A percentile compares a stretch with the other conserved stretches of the same genome.
Conservation (phyloP, 2,888 invertebrate species). For the Adelognathus sp. region DNA sequence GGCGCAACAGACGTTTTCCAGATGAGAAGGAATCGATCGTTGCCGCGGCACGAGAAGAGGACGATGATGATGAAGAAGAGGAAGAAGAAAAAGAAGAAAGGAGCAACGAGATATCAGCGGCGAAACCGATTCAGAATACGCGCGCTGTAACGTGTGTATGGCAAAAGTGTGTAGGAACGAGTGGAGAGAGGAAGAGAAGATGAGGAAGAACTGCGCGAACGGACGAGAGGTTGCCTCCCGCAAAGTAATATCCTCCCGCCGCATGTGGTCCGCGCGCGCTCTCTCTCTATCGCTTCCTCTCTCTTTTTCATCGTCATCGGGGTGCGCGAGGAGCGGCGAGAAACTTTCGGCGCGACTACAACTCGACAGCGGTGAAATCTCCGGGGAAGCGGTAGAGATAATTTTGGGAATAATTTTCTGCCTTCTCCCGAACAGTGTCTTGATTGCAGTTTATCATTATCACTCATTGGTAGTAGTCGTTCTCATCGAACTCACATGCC, state of each 20-base stretch:
- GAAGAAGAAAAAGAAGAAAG: slow-evolving; percentile 24
- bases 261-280: slow-evolving; percentile 72
- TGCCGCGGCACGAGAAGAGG: slow-evolving; percentile 13
- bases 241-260: slow-evolving; percentile 78
- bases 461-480: too few relatives aligned
- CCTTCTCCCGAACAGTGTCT: slow-evolving; percentile 44
- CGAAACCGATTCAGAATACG: slow-evolving; percentile 54
- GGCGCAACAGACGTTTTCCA: slow-evolving; percentile 35
- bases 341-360: slow-evolving; percentile 38
- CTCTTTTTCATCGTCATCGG: slow-evolving; percentile 22
- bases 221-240: slow-evolving; percentile 68
- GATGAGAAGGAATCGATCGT: slow-evolving; percentile 6
- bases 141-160: slow-evolving; percentile 44
- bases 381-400: not conserved
- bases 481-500: too few relatives aligned
- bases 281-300: slow-evolving; percentile 17
- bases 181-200: slow-evolving; percentile 31
- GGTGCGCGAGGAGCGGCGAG: slow-evolving; percentile 22
- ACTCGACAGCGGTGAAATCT: slow-evolving; percentile 2
- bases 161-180: slow-evolving; percentile 36
- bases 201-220: slow-evolving; percentile 41
- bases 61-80: slow-evolving; percentile 49
- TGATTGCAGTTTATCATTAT: slow-evolving; percentile 49
- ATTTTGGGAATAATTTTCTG: slow-evolving; percentile 30
- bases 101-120: slow-evolving; percentile 47